Percentiles rank a stretch among this genome's conserved stretches.
Conservation (phyloP, 1,140 invertebrate genomes). For the Pollicipes pollicipes region DNA sequence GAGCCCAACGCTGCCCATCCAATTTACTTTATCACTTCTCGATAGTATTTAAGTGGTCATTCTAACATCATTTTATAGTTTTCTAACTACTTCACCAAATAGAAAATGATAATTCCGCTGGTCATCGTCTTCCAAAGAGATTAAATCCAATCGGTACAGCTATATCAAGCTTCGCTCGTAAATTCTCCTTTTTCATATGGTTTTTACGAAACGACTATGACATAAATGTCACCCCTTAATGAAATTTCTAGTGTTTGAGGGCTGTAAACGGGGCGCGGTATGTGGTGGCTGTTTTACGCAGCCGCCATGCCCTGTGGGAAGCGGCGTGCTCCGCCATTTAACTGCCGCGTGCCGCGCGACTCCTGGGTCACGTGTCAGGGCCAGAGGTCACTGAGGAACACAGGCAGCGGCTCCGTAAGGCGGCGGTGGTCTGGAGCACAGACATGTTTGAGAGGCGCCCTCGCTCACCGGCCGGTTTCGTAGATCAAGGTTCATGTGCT, state of each 20-base stretch:
- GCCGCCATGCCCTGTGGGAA: no score
- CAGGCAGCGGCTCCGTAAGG: no score
- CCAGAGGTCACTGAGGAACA: no score
- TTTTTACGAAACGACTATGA: not conserved
- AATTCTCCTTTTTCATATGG: not conserved
- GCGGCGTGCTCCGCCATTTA: no score
- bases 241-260: not conserved
- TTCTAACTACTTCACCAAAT: not conserved
- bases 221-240: not conserved
- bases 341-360: no score
- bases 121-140: not conserved
- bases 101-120: not conserved
- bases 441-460: no score
- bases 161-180: not conserved
- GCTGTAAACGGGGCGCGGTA: not conserved
- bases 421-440: no score
- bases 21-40: not conserved
- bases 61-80: not conserved
- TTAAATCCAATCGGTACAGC: not conserved
- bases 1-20: not conserved
- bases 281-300: not conserved
- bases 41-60: not conserved
- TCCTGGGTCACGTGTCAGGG: no score
- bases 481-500: no score
- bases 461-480: no score